Evolutionary conservation across 2,113 vertebrate species (phyloP), one percentile per base, ranked within the genome.

Genomic region (Nicator chloris): DNA sequence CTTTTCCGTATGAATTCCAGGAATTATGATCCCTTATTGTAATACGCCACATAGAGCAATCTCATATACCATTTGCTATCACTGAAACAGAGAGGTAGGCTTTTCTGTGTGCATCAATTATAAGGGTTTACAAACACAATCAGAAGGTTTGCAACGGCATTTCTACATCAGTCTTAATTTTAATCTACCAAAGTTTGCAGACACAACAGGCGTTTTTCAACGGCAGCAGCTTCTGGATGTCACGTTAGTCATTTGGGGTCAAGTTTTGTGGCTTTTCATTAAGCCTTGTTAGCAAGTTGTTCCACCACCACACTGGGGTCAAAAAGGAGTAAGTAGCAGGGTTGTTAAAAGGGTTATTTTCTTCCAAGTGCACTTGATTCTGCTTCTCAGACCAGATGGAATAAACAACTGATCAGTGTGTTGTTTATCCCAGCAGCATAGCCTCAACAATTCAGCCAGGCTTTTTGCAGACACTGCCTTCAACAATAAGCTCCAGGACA

Each of bases 31-130:
- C 16, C 30, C 11, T 54, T 61, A 12, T 2, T 86, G 15, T 79
- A 71, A 21, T 31, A 11, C 27, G 22, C 45, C 24, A 35, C 10
- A 45, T 33, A 49, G n/a, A 80, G 20, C 17, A 75, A 33, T 64
- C 39, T 73, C 45, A 4, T 15, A 0, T 21, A 20, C 21, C 1
- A 1, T 35, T 63, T 61, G 0, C 20, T 66, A 14, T 35, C 19
- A 7, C 24, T 47, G 35, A 68, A 78, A 31, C 1, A 28, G 42
- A 88, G 31, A 33, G 22, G 33, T 10, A 35, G 33, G 7, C 20
- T 94, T 90, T 53, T 40, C n/a, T 68, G 11, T 56, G 19, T 35
- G 16, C 10, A 9, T 49, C 68, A 57, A 2, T 13, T 7, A 11
- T 44, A 50, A 53, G 31, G 16, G 15, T 75, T 78, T 82, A 56